These are phyloP conservation scores for Dasyornis broadbenti DNA, from an alignment of 2,113 vertebrate species.

Conservation along the genomic window DNA sequence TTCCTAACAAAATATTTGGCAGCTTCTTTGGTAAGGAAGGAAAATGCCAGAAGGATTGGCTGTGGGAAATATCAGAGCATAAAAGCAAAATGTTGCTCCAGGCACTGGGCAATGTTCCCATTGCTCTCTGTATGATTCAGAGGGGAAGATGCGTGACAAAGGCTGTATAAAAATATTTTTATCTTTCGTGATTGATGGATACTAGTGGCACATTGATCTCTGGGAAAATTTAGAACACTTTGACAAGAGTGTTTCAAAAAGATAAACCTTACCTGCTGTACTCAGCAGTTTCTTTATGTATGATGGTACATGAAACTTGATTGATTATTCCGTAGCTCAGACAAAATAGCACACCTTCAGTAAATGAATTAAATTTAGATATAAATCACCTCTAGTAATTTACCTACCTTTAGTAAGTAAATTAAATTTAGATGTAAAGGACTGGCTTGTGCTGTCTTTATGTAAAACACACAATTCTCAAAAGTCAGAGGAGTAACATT, in stretches of 20 bases:
- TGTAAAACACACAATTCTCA: background rate
- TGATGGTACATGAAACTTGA: background rate
- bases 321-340: background rate
- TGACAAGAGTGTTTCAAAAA: background rate
- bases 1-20: background rate
- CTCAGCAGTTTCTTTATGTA: background rate
- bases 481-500: background rate
- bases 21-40: background rate
- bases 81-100: background rate
- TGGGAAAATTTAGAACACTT: background rate
- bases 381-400: background rate
- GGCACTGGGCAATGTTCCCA: background rate
- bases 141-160: background rate
- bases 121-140: background rate
- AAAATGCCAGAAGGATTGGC: background rate
- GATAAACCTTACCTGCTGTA: background rate
- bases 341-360: background rate
- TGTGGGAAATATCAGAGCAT: background rate
- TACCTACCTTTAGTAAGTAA: background rate
- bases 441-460: background rate
- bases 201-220: background rate
- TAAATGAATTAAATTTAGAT: background rate
- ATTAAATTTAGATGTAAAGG: background rate
- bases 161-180: background rate
- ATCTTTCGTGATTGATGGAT: background rate